Percentiles rank a stretch among this genome's conserved stretches.
Conservation (phyloP, 2,113 vertebrate genomes). For the Petromus typicus region DNA sequence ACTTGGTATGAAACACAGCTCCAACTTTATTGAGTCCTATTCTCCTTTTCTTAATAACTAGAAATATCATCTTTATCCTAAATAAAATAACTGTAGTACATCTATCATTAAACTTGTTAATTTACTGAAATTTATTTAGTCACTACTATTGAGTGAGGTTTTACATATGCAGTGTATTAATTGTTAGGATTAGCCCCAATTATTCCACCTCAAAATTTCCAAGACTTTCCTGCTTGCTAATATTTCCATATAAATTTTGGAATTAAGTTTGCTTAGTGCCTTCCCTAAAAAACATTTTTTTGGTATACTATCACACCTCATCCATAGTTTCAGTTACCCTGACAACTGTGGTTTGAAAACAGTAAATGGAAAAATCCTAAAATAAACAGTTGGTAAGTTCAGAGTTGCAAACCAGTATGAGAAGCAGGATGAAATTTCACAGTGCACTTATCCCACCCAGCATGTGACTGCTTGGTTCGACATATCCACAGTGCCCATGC, state of each 20-base stretch:
- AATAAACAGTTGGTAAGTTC: not conserved
- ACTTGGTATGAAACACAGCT: not conserved
- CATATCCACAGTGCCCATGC: not conserved
- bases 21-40: not conserved
- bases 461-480: not conserved
- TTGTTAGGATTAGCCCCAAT: not conserved
- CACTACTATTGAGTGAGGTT: not conserved
- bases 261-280: not conserved
- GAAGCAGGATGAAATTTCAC: not conserved
- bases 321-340: not conserved
- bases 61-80: not conserved
- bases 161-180: not conserved
- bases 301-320: not conserved
- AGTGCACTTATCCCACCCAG: not conserved
- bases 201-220: not conserved
- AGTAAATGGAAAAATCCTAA: not conserved
- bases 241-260: not conserved
- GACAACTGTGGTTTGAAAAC: not conserved
- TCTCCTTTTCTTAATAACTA: not conserved
- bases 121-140: not conserved
- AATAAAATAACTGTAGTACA: not conserved
- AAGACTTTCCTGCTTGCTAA: not conserved
- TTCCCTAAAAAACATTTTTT: not conserved
- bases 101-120: not conserved
- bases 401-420: not conserved